A percentile compares a stretch with the other conserved stretches of the same genome.
Evolutionary conservation across 1,140 invertebrate species (phyloP).

Genomic region (Monomorium pharaonis): DNA sequence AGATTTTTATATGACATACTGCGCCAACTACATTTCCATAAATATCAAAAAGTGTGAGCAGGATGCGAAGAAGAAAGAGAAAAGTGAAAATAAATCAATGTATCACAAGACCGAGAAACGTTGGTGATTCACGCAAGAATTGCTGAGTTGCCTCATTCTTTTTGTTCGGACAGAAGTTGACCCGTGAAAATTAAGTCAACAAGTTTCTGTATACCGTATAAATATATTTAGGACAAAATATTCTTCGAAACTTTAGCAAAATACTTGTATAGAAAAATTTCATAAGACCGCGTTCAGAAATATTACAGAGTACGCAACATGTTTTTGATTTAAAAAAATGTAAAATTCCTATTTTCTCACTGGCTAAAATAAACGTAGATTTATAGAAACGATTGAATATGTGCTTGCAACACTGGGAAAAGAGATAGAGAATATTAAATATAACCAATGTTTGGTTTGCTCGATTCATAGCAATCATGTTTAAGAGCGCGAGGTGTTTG

Average conservation of each 20-base stretch:
- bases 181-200: not conserved
- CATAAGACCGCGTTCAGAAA: not conserved
- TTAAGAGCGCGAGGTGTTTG: slow-evolving; percentile 31
- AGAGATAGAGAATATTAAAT: slow-evolving; percentile 9
- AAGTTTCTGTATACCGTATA: not conserved
- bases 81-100: slow-evolving; percentile 25
- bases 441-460: slow-evolving; percentile 13
- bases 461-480: slow-evolving; percentile 9
- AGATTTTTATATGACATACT: slow-evolving; percentile 26
- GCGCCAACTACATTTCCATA: slow-evolving; percentile 35
- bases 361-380: not conserved
- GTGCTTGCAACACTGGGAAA: too few relatives aligned
- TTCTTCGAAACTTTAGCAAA: not conserved
- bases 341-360: not conserved
- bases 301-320: not conserved
- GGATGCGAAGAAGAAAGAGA: not conserved
- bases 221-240: not conserved
- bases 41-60: slow-evolving; percentile 10
- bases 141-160: not conserved
- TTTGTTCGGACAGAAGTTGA: not conserved
- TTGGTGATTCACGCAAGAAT: slow-evolving; percentile 2
- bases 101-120: slow-evolving; percentile 14
- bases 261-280: not conserved
- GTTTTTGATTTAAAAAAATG: slow-evolving; percentile 5
- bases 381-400: not conserved